Evolutionary conservation across 1,140 invertebrate genomes (phyloP), one percentile per base, ranked within the genome.

Genomic region (Zaprionus taronus): DNA sequence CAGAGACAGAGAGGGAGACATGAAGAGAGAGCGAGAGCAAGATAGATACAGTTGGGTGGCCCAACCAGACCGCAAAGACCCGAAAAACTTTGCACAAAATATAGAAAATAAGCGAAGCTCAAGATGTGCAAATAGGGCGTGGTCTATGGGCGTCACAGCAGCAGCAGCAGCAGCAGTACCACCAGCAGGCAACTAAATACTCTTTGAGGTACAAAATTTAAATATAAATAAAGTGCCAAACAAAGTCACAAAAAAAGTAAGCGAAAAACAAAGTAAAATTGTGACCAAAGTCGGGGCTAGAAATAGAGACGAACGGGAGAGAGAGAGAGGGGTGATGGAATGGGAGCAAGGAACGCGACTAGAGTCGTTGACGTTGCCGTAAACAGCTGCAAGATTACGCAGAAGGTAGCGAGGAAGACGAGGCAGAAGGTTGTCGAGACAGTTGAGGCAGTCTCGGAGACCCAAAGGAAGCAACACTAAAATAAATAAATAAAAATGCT

Each of bases 211-310:
- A 76, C 77, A 81, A 89, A 77, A 89, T 89, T 89, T 89, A 89
- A 89, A 89, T 89, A 89, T 90, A 89, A 89, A 89, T 89, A 89
- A 89, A 89, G 81, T 89, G 85, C 75, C 84, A 90, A 89, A 89
- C 84, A 84, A 89, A 89, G 85, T 89, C 74, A 36, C 80, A 49
- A 72, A 68, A 68, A 64, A 77, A 81, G 55, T 66, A 53, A 66
- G 51, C 51, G 28, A 24, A 65, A 64, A 64, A 49, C 36, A 66
- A 55, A 66, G 65, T 68, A 53, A 63, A 51, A 65, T 36, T 72
- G 49, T 64, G 62, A 57, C 61, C 62, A 78, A 77, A 69, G 56
- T 62, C 26, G 44, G 31, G 41, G 24, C 60, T 47, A 67, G 15
- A 49, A 36, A 53, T 5, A 38, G 44, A 24, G 15, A 41, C 0